phyloP scores from a whole-genome alignment of 1,140 invertebrate species.

The Dryas iulia region DNA sequence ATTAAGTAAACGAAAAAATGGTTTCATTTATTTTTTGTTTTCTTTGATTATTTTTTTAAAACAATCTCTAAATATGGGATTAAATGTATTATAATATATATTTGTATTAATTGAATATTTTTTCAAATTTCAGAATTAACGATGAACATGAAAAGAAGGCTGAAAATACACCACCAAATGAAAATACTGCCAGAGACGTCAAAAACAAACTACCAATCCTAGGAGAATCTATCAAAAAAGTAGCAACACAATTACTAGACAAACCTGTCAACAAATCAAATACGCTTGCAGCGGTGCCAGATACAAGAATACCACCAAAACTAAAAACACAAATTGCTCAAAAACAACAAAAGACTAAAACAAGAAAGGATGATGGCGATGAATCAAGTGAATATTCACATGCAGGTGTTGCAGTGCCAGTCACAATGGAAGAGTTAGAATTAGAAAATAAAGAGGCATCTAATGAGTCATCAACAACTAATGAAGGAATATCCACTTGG shows the following conservation, averaged over 20 bases:
- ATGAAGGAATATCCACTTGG: slow-evolving; percentile 87
- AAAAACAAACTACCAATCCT: slow-evolving; percentile 66
- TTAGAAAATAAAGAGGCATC: slow-evolving; percentile 69
- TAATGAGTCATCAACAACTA: slow-evolving; percentile 81
- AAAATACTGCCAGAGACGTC: slow-evolving; percentile 54
- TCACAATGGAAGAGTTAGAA: slow-evolving; percentile 80
- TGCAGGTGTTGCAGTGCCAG: slow-evolving; percentile 81
- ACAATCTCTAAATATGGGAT: neutral
- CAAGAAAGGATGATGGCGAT: slow-evolving; percentile 62
- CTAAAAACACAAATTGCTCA: slow-evolving; percentile 78
- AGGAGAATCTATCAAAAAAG: slow-evolving; percentile 80
- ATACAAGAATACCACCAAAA: slow-evolving; percentile 83
- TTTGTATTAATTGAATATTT: neutral
- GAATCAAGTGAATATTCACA: slow-evolving; percentile 76
- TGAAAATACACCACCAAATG: slow-evolving; percentile 9
- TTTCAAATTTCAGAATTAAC: neutral
- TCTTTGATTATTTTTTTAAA: neutral
- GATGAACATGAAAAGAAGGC: neutral
- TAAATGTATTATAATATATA: too few species aligned
- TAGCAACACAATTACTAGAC: slow-evolving; percentile 79
- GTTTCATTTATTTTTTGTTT: slow-evolving; percentile 12
- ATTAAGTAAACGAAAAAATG: neutral
- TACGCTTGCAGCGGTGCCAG: slow-evolving; percentile 41
- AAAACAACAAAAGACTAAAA: slow-evolving; percentile 72
- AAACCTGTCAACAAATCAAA: slow-evolving; percentile 47